Conservation (phyloP, 2,113 vertebrate species). For the Zosterops japonicus region DNA sequence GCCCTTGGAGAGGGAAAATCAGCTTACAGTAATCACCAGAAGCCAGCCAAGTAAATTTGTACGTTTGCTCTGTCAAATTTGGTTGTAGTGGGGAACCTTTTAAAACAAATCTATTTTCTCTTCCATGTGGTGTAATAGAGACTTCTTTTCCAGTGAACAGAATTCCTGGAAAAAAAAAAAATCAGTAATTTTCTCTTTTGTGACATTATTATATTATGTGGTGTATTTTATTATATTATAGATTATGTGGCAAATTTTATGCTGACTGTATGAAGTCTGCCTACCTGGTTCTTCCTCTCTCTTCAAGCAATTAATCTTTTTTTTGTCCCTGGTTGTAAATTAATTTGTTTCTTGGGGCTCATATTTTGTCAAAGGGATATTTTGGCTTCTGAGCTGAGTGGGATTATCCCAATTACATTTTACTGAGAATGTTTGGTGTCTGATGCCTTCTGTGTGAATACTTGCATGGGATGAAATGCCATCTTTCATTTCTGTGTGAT, state of each 20-base stretch:
- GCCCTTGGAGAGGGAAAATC: conserved; percentile 4
- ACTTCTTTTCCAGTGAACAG: conserved; percentile 4
- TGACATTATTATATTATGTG: conserved; percentile 14
- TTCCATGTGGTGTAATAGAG: background rate
- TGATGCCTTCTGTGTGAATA: background rate
- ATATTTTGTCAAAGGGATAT: conserved; percentile 41
- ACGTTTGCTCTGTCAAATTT: background rate
- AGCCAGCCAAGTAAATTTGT: background rate
- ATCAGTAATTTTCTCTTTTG: conserved; percentile 46
- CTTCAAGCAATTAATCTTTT: conserved; percentile 30
- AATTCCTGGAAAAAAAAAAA: conserved; percentile 26
- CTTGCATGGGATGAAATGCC: background rate
- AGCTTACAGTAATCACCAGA: background rate
- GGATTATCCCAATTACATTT: conserved; percentile 36
- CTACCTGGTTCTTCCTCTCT: background rate
- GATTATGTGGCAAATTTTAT: conserved; percentile 22
- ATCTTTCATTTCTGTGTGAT: conserved; percentile 8
- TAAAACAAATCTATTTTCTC: background rate
- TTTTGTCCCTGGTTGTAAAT: conserved; percentile 57
- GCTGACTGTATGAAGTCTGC: conserved; percentile 11
- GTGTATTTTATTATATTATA: background rate
- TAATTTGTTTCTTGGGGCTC: conserved; percentile 47
- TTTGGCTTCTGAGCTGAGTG: conserved; percentile 35
- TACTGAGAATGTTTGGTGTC: background rate
- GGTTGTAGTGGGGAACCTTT: background rate